Conservation (phyloP, 2,797 vertebrate genomes). For the Pogoniulus pusillus region DNA sequence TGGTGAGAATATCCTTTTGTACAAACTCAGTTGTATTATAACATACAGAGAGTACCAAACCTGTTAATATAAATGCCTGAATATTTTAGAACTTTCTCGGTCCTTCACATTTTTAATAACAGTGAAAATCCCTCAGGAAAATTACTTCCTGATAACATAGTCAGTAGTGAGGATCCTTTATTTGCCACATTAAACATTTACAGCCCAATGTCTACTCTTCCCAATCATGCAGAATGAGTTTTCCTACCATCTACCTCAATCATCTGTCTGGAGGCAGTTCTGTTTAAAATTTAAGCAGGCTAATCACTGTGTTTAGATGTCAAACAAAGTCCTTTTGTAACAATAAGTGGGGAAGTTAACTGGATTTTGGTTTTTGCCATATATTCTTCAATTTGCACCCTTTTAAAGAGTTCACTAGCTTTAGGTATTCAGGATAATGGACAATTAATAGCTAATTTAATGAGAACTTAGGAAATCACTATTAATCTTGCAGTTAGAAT, state of each 20-base stretch:
- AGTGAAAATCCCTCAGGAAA: conserved; percentile 5
- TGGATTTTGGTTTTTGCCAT: conserved; percentile 33
- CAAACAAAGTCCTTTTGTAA: conserved; percentile 20
- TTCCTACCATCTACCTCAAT: conserved; percentile 42
- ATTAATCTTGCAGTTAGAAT: background rate
- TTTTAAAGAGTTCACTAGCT: background rate
- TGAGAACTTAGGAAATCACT: background rate
- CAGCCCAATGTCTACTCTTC: background rate
- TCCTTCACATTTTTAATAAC: background rate
- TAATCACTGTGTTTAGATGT: conserved; percentile 24
- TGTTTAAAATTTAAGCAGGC: conserved; percentile 36
- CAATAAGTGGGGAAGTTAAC: conserved; percentile 25
- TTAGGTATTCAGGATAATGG: conserved; percentile 11
- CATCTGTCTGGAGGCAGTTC: conserved; percentile 18
- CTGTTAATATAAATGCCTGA: background rate
- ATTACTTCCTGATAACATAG: background rate
- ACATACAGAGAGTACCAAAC: background rate
- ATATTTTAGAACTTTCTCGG: background rate
- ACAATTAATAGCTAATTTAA: conserved; percentile 4
- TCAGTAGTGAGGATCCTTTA: conserved; percentile 7
- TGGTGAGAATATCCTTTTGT: background rate
- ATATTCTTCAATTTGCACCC: background rate
- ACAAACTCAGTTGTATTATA: background rate
- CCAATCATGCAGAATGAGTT: background rate
- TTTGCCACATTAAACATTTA: conserved; percentile 47